Evolutionary conservation across 1,140 invertebrate genomes (phyloP).

Genomic region (Linepithema humile): DNA sequence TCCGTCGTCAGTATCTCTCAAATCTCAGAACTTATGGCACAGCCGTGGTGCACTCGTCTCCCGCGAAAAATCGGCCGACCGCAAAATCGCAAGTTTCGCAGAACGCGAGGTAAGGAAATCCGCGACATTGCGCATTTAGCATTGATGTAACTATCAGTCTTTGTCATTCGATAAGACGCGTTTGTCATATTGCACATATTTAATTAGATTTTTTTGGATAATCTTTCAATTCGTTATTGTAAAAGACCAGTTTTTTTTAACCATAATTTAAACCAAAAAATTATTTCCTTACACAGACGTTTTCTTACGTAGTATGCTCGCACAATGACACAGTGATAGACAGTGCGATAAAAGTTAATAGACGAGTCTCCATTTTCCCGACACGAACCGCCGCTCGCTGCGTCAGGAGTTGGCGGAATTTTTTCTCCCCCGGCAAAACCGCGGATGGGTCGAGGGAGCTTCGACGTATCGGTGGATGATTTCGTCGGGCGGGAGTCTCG

Average conservation of each 20-base stretch:
- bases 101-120: conserved; percentile 4
- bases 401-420: conserved; percentile 57
- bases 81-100: conserved; percentile 13
- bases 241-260: not conserved
- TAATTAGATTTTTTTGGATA: not conserved
- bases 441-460: conserved; percentile 31
- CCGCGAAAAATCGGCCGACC: conserved; percentile 37
- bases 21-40: conserved; percentile 67
- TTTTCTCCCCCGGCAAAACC: conserved; percentile 21
- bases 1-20: conserved; percentile 58
- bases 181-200: not conserved
- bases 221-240: not conserved
- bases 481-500: conserved; percentile 6
- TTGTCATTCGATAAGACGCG: not conserved
- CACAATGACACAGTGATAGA: not conserved
- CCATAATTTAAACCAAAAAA: not conserved
- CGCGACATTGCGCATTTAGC: too few species aligned
- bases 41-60: conserved; percentile 51
- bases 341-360: conserved; percentile 33
- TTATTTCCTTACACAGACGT: conserved; percentile 7
- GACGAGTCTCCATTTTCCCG: conserved; percentile 38
- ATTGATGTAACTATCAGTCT: too few species aligned
- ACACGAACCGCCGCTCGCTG: conserved; percentile 8
- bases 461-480: conserved; percentile 26
- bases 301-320: conserved; percentile 7